Conservation (phyloP, 2,797 vertebrate genomes). For the Fringilla coelebs region DNA sequence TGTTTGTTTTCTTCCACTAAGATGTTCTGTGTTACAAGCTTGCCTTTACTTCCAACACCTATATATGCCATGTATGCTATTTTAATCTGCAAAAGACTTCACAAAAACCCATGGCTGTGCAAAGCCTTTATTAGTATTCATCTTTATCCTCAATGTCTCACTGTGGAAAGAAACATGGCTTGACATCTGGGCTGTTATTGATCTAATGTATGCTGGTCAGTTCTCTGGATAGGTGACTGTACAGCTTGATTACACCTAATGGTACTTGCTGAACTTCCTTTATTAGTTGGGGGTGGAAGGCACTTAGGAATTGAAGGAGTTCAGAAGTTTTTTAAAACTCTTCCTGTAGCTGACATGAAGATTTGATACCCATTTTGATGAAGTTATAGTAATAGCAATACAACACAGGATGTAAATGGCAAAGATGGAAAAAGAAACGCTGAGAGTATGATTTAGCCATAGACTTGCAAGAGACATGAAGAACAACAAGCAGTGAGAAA, state of each 20-base stretch:
- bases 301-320: background rate
- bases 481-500: background rate
- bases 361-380: background rate
- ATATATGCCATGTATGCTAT: background rate
- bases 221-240: background rate
- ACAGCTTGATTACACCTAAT: background rate
- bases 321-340: background rate
- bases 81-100: background rate
- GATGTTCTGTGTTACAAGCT: background rate
- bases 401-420: background rate
- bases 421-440: background rate
- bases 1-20: background rate
- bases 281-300: background rate
- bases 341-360: background rate
- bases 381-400: background rate
- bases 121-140: background rate
- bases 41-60: background rate
- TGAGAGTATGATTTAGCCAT: background rate
- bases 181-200: background rate
- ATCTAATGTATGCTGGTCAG: rapidly evolving
- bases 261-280: background rate
- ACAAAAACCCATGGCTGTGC: background rate
- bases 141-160: background rate
- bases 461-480: background rate
- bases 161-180: background rate